Conservation (phyloP, 2,888 invertebrate genomes). For the Dyspetes luteomarginatus region DNA sequence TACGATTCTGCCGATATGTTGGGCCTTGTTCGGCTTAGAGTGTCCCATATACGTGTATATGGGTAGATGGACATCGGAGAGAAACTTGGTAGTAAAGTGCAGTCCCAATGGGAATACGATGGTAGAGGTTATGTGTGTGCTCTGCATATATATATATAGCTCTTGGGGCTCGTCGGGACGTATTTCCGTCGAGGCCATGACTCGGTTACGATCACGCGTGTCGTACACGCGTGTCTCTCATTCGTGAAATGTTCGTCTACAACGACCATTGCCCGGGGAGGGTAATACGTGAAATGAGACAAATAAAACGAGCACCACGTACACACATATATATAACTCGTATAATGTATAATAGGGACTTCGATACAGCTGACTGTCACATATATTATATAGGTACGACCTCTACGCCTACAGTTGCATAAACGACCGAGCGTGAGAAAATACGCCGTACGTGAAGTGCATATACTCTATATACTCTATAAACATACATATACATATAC, state of each 20-base stretch:
- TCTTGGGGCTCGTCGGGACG: too few relatives aligned
- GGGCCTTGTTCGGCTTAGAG: too few relatives aligned
- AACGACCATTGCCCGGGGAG: too few relatives aligned
- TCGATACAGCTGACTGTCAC: background rate
- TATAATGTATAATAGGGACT: conserved; percentile 5
- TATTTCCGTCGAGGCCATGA: too few relatives aligned
- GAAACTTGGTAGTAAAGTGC: conserved; percentile 61
- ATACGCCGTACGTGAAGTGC: conserved; percentile 39
- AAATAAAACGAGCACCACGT: background rate
- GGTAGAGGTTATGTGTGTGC: conserved; percentile 9
- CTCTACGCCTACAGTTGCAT: conserved; percentile 7
- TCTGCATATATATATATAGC: background rate
- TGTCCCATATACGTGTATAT: too few relatives aligned
- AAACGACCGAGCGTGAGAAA: conserved; percentile 44
- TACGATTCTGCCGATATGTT: too few relatives aligned
- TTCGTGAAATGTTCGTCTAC: too few relatives aligned
- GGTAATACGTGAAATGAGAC: background rate
- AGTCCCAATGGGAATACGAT: conserved; percentile 51
- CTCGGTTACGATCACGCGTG: too few relatives aligned
- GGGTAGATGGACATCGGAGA: background rate
- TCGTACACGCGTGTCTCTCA: too few relatives aligned
- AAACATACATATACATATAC: background rate
- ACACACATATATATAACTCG: conserved; percentile 1
- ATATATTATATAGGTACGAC: conserved; percentile 17
- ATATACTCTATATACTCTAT: background rate